Evolutionary conservation across 2,797 vertebrate genomes (phyloP).

Genomic region (Linurgus olivaceus): DNA sequence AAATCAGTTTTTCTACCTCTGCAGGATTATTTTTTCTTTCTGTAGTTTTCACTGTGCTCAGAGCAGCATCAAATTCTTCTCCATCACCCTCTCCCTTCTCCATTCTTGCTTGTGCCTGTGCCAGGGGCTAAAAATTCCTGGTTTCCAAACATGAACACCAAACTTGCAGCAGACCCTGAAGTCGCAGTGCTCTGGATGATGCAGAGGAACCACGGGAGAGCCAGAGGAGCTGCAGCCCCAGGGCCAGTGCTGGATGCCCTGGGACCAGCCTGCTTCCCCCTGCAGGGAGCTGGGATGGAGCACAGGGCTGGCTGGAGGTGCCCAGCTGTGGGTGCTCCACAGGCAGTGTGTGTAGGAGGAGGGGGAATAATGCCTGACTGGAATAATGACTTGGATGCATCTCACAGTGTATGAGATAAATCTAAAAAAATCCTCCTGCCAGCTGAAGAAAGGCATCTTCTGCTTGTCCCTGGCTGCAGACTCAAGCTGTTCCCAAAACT

Average conservation of each 20-base stretch:
- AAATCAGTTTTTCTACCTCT: constrained; percentile 21
- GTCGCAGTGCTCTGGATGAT: accelerated
- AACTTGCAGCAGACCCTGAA: background rate
- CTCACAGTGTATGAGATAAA: background rate
- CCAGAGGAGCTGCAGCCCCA: background rate
- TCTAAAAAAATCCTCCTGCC: background rate
- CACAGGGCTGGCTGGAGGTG: accelerated
- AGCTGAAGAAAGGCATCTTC: background rate
- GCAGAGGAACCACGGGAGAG: accelerated
- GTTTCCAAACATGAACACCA: accelerated
- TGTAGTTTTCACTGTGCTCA: background rate
- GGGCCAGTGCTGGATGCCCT: accelerated
- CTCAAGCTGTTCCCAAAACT: background rate
- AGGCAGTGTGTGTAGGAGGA: accelerated
- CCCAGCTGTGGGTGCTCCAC: background rate
- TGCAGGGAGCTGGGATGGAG: background rate
- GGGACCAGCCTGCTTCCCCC: accelerated
- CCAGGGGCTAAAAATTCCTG: background rate
- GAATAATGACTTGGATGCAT: background rate
- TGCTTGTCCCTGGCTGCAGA: background rate
- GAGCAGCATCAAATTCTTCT: background rate
- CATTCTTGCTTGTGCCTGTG: background rate
- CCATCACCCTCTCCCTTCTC: background rate
- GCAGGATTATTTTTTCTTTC: background rate
- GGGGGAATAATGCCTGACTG: background rate